Evolutionary conservation across 2,797 vertebrate genomes (phyloP), one percentile per base, ranked within the genome.

Genomic region (Dendrocincla fuliginosa): DNA sequence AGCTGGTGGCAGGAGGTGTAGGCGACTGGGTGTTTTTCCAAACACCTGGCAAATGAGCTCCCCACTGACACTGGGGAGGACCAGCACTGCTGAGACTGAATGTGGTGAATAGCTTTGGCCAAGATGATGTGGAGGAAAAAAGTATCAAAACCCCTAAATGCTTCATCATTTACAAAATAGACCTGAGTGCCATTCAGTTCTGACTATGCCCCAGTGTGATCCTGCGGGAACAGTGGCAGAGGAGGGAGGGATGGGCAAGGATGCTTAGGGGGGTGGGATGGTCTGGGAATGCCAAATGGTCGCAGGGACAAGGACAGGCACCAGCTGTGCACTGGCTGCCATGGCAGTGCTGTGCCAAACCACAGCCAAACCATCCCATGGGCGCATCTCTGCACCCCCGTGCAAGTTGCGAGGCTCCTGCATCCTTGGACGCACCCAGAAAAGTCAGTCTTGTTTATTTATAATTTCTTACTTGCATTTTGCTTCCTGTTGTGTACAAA

Each of bases 41-140:
- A 23, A 56, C 85, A 83, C 71, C 85, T 87, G 95, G 59, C 71
- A 82, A 44, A 79, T 64, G n/a, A 67, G 41, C 79, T 87, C 92
- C 88, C 64, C 22, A 2, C 65, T 16, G 93, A 16, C 39, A 4
- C 2, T 2, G 86, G 71, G 80, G 78, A 91, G 88, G 79, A 41
- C 49, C 33, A 24, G 20, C 7, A 1, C 52, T 33, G 79, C 33
- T 47, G 73, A 53, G 76, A 5, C 28, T 4, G 57, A 64, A 18
- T n/a, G 78, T 60, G 65, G 80, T 57, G 75, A 50, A 37, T 5
- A 16, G 69, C 73, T 79, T 61, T 16, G 90, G 64, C 60, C 37
- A 6, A 42, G 90, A 4, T 12, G 59, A 22, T 2, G 28, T 4
- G 67, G 25, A 64, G 30, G 27, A 16, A 19, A 65, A 79, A 84